Percentiles rank a stretch among this genome's conserved stretches.
phyloP scores from a whole-genome alignment of 1,140 invertebrate species.

The Drosophila bocki region DNA sequence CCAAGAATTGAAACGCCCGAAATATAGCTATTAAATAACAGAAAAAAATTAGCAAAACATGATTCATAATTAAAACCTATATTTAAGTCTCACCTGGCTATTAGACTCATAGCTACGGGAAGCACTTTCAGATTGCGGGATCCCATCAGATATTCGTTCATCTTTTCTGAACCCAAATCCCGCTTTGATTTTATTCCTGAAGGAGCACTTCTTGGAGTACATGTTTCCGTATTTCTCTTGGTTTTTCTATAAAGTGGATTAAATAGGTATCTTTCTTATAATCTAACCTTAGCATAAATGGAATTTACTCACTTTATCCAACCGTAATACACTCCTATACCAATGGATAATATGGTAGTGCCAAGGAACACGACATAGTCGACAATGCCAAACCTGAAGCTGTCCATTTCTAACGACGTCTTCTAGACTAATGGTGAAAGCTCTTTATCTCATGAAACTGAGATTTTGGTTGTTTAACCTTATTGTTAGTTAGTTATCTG shows the following conservation, averaged over 20 bases:
- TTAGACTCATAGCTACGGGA: conserved; percentile 92
- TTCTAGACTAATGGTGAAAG: neutral
- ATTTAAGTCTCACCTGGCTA: conserved; percentile 88
- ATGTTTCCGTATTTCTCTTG: conserved; percentile 27
- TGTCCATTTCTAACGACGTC: conserved; percentile 19
- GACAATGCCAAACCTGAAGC: conserved; percentile 78
- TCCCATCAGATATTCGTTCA: conserved; percentile 91
- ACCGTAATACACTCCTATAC: conserved; percentile 91
- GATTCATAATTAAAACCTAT: neutral
- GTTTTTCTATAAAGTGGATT: conserved; percentile 38
- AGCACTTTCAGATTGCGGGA: conserved; percentile 90
- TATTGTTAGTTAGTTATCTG: neutral
- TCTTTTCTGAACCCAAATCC: conserved; percentile 81
- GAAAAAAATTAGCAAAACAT: conserved; percentile 13
- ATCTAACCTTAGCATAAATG: neutral
- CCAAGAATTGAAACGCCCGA: conserved; percentile 95
- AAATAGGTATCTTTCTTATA: neutral
- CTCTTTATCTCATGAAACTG: neutral
- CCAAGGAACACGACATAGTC: conserved; percentile 89
- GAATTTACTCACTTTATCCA: conserved; percentile 78
- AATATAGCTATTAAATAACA: conserved; percentile 88
- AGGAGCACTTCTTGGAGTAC: conserved; percentile 1
- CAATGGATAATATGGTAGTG: conserved; percentile 88
- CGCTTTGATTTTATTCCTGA: conserved; percentile 20
- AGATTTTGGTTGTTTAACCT: neutral